Conservation (phyloP, 2,113 vertebrate genomes). For the Trichomycterus rosablanca region DNA sequence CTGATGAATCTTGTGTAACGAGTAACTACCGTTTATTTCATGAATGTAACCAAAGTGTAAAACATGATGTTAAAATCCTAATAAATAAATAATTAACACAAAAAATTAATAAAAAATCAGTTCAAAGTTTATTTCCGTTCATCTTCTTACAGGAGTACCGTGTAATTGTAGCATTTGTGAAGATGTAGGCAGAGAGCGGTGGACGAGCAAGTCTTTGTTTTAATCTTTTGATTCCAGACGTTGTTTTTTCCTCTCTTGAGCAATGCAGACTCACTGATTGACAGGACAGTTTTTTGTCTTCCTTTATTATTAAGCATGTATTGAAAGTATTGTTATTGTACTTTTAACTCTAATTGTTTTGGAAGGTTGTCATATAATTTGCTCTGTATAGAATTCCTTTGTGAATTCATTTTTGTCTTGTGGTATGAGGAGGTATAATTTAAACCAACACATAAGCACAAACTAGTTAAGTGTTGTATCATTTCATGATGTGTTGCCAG, state of each 20-base stretch:
- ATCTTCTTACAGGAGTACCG: constrained; percentile 55
- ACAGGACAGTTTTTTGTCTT: constrained; percentile 54
- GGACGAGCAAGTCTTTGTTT: constrained; percentile 64
- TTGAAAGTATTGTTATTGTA: constrained; percentile 65
- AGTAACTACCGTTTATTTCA: too few relatives aligned
- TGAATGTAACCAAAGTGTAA: too few relatives aligned
- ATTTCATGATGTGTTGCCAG: constrained; percentile 19
- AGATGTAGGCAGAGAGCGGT: constrained; percentile 55
- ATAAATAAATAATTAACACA: constrained; percentile 44
- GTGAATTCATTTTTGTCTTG: constrained; percentile 41
- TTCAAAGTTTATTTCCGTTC: constrained; percentile 54
- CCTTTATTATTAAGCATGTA: constrained; percentile 52
- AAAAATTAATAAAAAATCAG: constrained; percentile 62
- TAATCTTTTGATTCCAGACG: constrained; percentile 66
- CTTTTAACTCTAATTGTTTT: constrained; percentile 63
- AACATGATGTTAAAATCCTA: too few relatives aligned
- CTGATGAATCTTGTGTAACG: too few relatives aligned
- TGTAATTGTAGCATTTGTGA: constrained; percentile 65
- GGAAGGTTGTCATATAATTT: constrained; percentile 66
- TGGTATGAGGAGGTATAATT: constrained; percentile 50
- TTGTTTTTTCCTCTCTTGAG: constrained; percentile 56
- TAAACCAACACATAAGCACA: constrained; percentile 52
- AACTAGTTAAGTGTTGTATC: constrained; percentile 29
- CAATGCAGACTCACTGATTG: constrained; percentile 62
- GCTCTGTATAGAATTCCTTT: constrained; percentile 47